Conservation (phyloP, 2,797 vertebrate genomes). For the Dipus sagitta region DNA sequence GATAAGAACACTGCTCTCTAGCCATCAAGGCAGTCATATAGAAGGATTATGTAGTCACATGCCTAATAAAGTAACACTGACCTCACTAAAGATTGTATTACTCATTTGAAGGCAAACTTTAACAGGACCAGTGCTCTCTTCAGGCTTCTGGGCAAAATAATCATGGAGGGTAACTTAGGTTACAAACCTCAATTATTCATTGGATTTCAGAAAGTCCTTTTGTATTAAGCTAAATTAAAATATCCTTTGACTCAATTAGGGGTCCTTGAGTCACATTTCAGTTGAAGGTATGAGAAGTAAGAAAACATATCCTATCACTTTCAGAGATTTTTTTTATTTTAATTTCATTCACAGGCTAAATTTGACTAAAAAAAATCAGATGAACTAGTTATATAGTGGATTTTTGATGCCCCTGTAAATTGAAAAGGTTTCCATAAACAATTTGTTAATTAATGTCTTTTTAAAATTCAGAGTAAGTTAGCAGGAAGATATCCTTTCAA, state of each 20-base stretch:
- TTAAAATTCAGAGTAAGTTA: not conserved
- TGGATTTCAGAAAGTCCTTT: not conserved
- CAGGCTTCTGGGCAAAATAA: not conserved
- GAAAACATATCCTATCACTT: not conserved
- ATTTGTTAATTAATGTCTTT: not conserved
- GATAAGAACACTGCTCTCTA: not conserved
- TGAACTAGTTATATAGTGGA: not conserved
- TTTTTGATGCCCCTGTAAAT: fast-evolving
- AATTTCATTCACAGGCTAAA: not conserved
- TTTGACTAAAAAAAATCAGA: not conserved
- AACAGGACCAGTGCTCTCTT: not conserved
- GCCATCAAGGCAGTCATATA: not conserved
- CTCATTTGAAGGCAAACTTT: not conserved
- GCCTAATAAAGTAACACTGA: not conserved
- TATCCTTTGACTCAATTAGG: not conserved
- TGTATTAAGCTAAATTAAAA: not conserved
- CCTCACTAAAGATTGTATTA: not conserved
- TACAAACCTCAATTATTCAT: not conserved
- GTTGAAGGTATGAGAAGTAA: not conserved
- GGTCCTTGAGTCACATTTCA: not conserved
- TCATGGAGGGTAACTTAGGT: not conserved
- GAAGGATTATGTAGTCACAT: not conserved
- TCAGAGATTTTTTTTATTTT: not conserved
- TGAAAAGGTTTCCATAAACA: not conserved
- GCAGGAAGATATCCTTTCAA: not conserved